A percentile compares a stretch with the other conserved stretches of the same genome.
Conservation (phyloP, 2,888 invertebrate species). For the Melipona beecheii region DNA sequence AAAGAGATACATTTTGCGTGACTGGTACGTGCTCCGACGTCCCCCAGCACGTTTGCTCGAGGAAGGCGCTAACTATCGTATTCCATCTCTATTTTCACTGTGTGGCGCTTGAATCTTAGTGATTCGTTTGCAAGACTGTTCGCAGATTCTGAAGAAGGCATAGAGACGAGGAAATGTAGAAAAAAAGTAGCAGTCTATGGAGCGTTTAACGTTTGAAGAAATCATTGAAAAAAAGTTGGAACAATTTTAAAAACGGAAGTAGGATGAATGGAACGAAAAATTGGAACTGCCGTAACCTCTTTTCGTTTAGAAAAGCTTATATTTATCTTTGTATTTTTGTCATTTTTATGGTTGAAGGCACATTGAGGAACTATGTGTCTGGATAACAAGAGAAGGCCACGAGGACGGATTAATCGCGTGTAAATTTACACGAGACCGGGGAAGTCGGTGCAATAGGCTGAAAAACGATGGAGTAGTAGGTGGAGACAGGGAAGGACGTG, state of each 20-base stretch:
- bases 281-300: neutral
- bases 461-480: constrained; percentile 58
- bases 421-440: constrained; percentile 43
- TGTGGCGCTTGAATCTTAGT: constrained; percentile 9
- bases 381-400: constrained; percentile 49
- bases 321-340: constrained; percentile 13
- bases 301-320: constrained; percentile 4
- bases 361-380: constrained; percentile 40
- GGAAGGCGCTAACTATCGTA: constrained; percentile 39
- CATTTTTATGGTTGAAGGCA: constrained; percentile 29
- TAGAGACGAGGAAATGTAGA: neutral
- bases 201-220: neutral
- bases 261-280: neutral
- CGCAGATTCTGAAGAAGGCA: constrained; percentile 24
- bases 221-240: neutral
- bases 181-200: neutral
- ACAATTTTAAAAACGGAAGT: neutral
- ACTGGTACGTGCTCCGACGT: constrained; percentile 75
- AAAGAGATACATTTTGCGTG: constrained; percentile 75
- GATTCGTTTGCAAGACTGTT: constrained; percentile 22
- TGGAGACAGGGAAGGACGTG: constrained; percentile 46
- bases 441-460: constrained; percentile 44
- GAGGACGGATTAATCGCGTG: constrained; percentile 57
- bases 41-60: constrained; percentile 59
- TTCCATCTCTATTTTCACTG: constrained; percentile 46